A percentile compares a stretch with the other conserved stretches of the same genome.
These are phyloP conservation scores for Athetis lepigone DNA, from an alignment of 2,888 invertebrate species.

Conservation along the genomic window DNA sequence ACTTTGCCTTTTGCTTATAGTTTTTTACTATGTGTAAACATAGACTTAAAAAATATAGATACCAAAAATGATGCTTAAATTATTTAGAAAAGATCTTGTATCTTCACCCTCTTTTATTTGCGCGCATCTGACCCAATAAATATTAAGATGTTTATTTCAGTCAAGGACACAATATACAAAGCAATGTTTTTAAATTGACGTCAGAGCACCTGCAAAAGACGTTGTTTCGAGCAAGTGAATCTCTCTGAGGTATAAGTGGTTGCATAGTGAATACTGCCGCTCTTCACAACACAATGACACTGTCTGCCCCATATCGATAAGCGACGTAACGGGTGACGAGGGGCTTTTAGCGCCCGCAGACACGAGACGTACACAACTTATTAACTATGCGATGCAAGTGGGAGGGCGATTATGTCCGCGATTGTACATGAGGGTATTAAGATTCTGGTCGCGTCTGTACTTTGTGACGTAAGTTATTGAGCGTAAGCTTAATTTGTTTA, in stretches of 20 bases:
- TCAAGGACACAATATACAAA: no score
- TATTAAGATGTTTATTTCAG: no score
- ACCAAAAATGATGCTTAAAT: no score
- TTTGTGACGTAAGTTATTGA: neutral
- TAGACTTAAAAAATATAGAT: no score
- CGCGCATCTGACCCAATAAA: no score
- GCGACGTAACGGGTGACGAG: conserved; percentile 52
- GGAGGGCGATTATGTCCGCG: conserved; percentile 1
- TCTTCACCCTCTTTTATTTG: no score
- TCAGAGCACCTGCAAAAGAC: conserved; percentile 14
- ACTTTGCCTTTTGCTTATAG: no score
- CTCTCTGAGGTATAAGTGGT: conserved; percentile 30
- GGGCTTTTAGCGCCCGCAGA: conserved; percentile 47
- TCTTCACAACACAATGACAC: conserved; percentile 66
- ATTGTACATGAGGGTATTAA: neutral
- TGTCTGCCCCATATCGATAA: conserved; percentile 77
- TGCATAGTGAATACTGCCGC: conserved; percentile 39
- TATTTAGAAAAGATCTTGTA: no score
- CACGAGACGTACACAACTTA: conserved; percentile 24
- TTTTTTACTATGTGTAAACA: no score
- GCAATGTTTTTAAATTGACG: neutral
- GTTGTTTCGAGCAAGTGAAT: conserved; percentile 28
- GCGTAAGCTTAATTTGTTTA: neutral
- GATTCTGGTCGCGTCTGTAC: neutral
- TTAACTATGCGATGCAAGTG: conserved; percentile 19